A percentile compares a stretch with the other conserved stretches of the same genome.
Conservation (phyloP, 2,888 invertebrate genomes). For the Drosophila niveifrons region DNA sequence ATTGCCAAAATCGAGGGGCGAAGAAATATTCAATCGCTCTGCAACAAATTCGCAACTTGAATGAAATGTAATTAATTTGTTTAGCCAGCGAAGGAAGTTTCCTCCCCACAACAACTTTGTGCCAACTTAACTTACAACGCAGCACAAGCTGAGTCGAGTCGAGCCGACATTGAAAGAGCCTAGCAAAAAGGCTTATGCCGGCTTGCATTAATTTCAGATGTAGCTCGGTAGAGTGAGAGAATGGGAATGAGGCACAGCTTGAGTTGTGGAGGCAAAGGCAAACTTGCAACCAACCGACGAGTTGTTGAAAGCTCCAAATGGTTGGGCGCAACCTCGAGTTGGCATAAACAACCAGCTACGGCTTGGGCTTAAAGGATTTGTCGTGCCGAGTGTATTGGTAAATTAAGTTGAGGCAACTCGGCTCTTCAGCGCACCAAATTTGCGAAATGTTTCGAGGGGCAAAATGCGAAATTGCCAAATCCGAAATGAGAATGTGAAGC, state of each 20-base stretch:
- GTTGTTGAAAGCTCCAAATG: constrained; percentile 42
- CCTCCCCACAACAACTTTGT: constrained; percentile 21
- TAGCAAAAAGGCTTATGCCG: constrained; percentile 14
- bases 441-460: constrained; percentile 7
- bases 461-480: background rate
- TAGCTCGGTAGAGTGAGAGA: background rate
- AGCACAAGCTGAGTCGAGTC: constrained; percentile 12
- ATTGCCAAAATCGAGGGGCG: constrained; percentile 38
- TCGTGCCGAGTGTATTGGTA: constrained; percentile 10
- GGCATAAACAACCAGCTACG: constrained; percentile 25
- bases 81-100: constrained; percentile 30
- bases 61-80: constrained; percentile 73
- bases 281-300: constrained; percentile 36
- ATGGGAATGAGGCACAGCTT: background rate
- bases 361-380: constrained; percentile 43
- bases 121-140: constrained; percentile 31
- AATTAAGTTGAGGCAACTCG: constrained; percentile 30
- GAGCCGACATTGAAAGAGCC: constrained; percentile 5
- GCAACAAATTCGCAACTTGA: constrained; percentile 47
- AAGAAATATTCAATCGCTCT: constrained; percentile 65
- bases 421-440: constrained; percentile 11
- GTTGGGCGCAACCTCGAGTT: background rate
- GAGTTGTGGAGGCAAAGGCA: constrained; percentile 19
- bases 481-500: background rate
- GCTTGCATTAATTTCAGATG: constrained; percentile 47